Evolutionary conservation across 2,888 invertebrate species (phyloP).

Genomic region (Eurytoma adleriae): DNA sequence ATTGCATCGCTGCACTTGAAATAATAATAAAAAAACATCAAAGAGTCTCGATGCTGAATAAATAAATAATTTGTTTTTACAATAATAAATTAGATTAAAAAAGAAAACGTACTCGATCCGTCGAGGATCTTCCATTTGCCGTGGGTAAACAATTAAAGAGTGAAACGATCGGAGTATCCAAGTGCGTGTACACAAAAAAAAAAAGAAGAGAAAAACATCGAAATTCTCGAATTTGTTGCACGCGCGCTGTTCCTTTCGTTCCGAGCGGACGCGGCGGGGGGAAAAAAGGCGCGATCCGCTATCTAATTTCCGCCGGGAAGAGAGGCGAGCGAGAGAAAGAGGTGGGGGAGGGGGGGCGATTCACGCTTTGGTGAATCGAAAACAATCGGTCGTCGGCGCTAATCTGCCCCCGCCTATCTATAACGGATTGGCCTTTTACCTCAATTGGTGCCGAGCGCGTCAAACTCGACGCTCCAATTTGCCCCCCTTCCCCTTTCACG

Average conservation of each 20-base stretch:
- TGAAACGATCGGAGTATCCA: too few relatives aligned
- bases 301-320: constrained; percentile 40
- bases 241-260: neutral
- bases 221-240: neutral
- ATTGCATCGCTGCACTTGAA: too few relatives aligned
- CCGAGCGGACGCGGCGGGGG: constrained; percentile 8
- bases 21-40: too few relatives aligned
- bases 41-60: too few relatives aligned
- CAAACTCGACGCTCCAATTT: neutral
- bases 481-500: neutral
- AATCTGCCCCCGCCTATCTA: constrained; percentile 23
- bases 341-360: neutral
- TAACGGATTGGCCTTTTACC: constrained; percentile 36
- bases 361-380: constrained; percentile 52
- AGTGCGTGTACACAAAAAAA: too few relatives aligned
- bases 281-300: constrained; percentile 39
- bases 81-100: too few relatives aligned
- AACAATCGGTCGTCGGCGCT: constrained; percentile 31
- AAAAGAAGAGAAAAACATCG: neutral
- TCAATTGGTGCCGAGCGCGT: neutral
- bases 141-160: too few relatives aligned
- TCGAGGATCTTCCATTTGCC: too few relatives aligned
- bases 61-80: too few relatives aligned
- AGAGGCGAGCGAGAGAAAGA: neutral
- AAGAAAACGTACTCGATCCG: too few relatives aligned